Percentiles rank a stretch among this genome's conserved stretches.
Evolutionary conservation across 2,113 vertebrate species (phyloP).

Genomic region (Odontophorus gujanensis): DNA sequence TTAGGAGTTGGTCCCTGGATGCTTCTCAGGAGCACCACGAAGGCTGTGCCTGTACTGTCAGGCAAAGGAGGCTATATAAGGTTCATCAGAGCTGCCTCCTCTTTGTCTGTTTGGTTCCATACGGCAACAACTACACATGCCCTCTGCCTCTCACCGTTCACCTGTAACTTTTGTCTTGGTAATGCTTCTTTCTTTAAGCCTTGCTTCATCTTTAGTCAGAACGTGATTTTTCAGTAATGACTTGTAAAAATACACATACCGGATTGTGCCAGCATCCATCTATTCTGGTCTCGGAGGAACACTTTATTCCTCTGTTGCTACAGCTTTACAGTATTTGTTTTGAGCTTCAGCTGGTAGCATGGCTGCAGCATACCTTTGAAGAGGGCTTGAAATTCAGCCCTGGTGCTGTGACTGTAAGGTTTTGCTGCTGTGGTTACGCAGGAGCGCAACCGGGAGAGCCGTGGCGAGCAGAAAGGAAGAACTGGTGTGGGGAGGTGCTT

Average conservation of each 20-base stretch:
- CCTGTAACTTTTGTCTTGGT: neutral
- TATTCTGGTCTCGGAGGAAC: neutral
- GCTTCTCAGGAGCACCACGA: neutral
- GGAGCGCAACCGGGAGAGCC: slow-evolving; percentile 35
- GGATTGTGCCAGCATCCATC: neutral
- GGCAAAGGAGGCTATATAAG: neutral
- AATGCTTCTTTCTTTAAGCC: neutral
- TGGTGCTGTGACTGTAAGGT: neutral
- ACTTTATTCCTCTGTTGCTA: neutral
- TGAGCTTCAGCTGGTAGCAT: neutral
- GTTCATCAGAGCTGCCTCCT: neutral
- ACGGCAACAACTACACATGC: neutral
- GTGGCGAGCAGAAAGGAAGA: slow-evolving; percentile 31
- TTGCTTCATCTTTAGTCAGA: neutral
- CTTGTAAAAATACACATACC: neutral
- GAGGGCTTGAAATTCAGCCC: neutral
- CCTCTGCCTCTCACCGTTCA: neutral
- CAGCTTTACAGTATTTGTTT: neutral
- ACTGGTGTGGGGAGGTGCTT: slow-evolving; percentile 45
- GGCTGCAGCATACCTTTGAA: neutral
- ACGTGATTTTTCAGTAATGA: neutral
- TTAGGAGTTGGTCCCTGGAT: neutral
- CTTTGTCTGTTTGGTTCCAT: neutral
- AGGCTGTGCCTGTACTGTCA: too few species aligned
- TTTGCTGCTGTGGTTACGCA: neutral